phyloP scores from a whole-genome alignment of 23 tunicate genomes.

The Trididemnum miniatum region DNA sequence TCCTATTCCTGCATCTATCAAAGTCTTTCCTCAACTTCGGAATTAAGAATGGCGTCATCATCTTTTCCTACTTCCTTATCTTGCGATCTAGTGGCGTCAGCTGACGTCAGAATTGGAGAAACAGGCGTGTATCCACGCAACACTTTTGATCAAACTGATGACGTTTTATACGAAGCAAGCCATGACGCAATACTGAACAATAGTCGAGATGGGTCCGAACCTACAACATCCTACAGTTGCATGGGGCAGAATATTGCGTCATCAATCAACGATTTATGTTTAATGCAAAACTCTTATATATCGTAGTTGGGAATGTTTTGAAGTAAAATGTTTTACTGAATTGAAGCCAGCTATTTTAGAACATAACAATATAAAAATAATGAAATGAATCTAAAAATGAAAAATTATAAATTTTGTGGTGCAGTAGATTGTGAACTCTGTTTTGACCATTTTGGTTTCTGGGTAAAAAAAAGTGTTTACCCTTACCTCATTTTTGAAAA shows the following conservation, averaged over 20 bases:
- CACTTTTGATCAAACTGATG: not conserved
- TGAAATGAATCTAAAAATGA: too few relatives aligned
- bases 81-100: not conserved
- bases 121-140: not conserved
- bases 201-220: not conserved
- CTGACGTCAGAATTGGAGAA: not conserved
- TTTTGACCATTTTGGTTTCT: too few relatives aligned
- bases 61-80: not conserved
- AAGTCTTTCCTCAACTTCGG: not conserved
- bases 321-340: too few relatives aligned
- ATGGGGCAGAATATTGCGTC: too few relatives aligned
- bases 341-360: too few relatives aligned
- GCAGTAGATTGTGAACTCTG: too few relatives aligned
- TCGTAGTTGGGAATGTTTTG: not conserved
- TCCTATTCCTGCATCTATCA: conserved; percentile 10
- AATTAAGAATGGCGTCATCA: not conserved
- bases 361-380: too few relatives aligned
- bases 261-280: not conserved
- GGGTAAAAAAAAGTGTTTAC: too few relatives aligned
- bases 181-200: not conserved
- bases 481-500: too few relatives aligned
- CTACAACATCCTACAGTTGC: too few relatives aligned
- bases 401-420: too few relatives aligned
- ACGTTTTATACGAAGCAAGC: not conserved
- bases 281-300: conserved; percentile 7